These are phyloP conservation scores for Sinocyclocheilus anophthalmus DNA, from an alignment of 2,113 vertebrate genomes.

Conservation along the genomic window DNA sequence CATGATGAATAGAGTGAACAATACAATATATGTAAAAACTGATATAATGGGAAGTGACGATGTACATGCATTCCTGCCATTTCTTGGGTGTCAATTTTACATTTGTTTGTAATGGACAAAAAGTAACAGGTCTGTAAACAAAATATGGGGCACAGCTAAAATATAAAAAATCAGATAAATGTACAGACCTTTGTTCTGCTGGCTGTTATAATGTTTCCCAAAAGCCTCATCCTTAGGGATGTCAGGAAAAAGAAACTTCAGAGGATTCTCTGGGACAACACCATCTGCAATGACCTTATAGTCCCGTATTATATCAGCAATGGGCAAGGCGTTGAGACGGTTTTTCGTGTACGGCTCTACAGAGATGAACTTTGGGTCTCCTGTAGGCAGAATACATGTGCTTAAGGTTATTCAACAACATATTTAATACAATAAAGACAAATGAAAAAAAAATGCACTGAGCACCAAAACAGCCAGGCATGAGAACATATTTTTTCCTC, in stretches of 20 bases:
- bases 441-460: too few species aligned
- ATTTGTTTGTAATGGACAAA: neutral
- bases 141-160: neutral
- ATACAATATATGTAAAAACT: too few species aligned
- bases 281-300: constrained; percentile 95
- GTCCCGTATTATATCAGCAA: constrained; percentile 91
- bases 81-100: neutral
- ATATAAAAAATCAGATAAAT: neutral
- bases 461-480: neutral
- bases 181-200: constrained; percentile 82
- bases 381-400: constrained; percentile 65
- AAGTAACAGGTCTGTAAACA: neutral
- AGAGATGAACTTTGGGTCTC: constrained; percentile 89
- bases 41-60: too few species aligned
- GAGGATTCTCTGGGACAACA: constrained; percentile 90
- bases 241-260: constrained; percentile 95
- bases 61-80: neutral
- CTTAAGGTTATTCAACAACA: neutral
- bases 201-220: constrained; percentile 92
- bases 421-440: neutral
- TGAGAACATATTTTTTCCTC: too few species aligned
- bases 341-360: constrained; percentile 96
- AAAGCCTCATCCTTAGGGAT: constrained; percentile 96
- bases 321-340: constrained; percentile 86
- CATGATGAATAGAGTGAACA: too few species aligned